Evolutionary conservation across 2,888 invertebrate genomes (phyloP).

Genomic region (Phyllotreta striolata): DNA sequence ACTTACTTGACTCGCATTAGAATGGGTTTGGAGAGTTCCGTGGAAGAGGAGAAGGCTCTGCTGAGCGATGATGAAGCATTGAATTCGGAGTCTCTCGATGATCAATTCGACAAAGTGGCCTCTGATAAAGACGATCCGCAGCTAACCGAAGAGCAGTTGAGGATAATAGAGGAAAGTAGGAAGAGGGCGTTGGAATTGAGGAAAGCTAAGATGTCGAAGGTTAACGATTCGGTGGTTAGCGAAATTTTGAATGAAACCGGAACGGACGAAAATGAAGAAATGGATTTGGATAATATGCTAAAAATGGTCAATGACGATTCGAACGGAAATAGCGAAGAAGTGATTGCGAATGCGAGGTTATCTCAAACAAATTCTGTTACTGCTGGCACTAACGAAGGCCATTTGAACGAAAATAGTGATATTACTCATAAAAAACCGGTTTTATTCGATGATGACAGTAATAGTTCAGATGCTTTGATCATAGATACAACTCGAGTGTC

Average conservation of each 20-base stretch:
- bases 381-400: neutral
- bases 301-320: conserved; percentile 16
- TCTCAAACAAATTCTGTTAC: neutral
- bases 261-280: conserved; percentile 15
- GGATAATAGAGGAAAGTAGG: conserved; percentile 67
- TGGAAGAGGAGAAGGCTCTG: conserved; percentile 60
- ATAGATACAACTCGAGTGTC: conserved; percentile 4
- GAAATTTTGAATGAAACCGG: conserved; percentile 20
- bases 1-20: conserved; percentile 73
- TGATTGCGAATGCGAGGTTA: conserved; percentile 8
- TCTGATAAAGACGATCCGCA: conserved; percentile 13
- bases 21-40: conserved; percentile 64
- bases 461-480: neutral
- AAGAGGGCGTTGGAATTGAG: conserved; percentile 60
- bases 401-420: neutral
- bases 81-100: conserved; percentile 34
- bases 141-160: conserved; percentile 70
- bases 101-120: conserved; percentile 42
- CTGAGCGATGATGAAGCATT: conserved; percentile 59
- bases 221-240: conserved; percentile 22
- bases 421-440: neutral
- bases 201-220: conserved; percentile 48
- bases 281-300: conserved; percentile 26
- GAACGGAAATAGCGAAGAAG: conserved; percentile 1
- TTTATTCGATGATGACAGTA: conserved; percentile 11